Evolutionary conservation across 2,888 invertebrate species (phyloP), one percentile per base, ranked within the genome.

Genomic region (Drepana falcataria): DNA sequence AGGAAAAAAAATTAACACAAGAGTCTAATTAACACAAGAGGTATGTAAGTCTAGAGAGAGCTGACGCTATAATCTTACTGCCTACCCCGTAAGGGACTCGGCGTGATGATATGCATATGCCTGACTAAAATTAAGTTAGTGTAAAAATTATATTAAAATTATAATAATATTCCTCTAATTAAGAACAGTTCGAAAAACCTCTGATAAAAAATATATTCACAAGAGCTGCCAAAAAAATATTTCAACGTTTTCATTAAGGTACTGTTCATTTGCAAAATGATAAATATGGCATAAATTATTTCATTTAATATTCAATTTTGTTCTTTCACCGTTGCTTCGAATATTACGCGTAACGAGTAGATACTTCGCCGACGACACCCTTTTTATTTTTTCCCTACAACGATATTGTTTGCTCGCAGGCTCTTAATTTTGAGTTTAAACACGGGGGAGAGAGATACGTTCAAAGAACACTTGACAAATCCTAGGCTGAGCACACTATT

Each of bases 201-300:
- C 21, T 21, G 21, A 21, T 55, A 49, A 53, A 47, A 52, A 52
- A 37, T 49, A 66, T 59, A 58, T 57, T 52, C n/a, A 55, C 64
- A 70, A 59, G 60, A 66, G 63, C 60, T 60, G 63, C 53, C 56
- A 77, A 76, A 79, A 81, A 78, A 79, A 74, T 75, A 69, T 81
- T 81, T 80, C 79, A 77, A 74, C 80, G 79, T 79, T 91, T 87
- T 90, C 89, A 91, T 90, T 89, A 90, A 90, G 90, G 89, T 90
- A 73, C 79, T 85, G 85, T 85, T 87, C 90, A 89, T 91, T 91
- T 89, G 90, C 90, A 87, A 90, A 89, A 90, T 91, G 83, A 91
- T 91, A 91, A 91, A 91, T 91, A 90, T 91, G 86, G 87, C 91
- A 91, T 91, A 91, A 91, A 91, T 91, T 91, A 91, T 91, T 91